These are phyloP conservation scores for Esox masquinongy DNA, from an alignment of 2,797 vertebrate species.

Conservation along the genomic window DNA sequence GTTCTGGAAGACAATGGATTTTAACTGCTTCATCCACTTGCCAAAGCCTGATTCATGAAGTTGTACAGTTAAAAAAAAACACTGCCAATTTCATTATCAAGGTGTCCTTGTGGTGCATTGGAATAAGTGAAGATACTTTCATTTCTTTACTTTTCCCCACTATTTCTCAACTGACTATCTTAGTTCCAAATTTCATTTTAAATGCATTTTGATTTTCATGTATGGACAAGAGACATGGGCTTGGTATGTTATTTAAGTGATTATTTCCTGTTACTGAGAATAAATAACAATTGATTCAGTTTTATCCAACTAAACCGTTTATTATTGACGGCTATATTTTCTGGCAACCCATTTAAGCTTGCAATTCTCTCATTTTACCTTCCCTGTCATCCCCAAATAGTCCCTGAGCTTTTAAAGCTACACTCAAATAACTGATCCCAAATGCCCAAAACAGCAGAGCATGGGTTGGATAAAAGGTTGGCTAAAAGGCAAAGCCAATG, in stretches of 20 bases:
- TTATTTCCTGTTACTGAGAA: not conserved
- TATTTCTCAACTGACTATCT: not conserved
- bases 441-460: slow-evolving; percentile 2
- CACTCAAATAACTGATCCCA: not conserved
- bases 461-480: not conserved
- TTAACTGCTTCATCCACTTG: slow-evolving; percentile 45
- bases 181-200: too few relatives aligned
- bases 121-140: slow-evolving; percentile 16
- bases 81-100: slow-evolving; percentile 67
- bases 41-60: slow-evolving; percentile 68
- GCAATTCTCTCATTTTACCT: not conserved
- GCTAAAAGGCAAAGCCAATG: slow-evolving; percentile 2
- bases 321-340: not conserved
- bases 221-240: not conserved
- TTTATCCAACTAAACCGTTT: not conserved
- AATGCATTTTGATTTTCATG: not conserved
- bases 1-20: slow-evolving; percentile 31
- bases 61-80: slow-evolving; percentile 63
- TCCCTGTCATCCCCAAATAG: not conserved
- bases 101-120: slow-evolving; percentile 57
- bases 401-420: slow-evolving; percentile 6
- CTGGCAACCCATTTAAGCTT: not conserved
- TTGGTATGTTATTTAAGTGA: not conserved
- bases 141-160: slow-evolving; percentile 51
- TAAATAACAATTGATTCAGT: not conserved